Evolutionary conservation across 2,888 invertebrate species (phyloP).

Genomic region (Elegia similella): DNA sequence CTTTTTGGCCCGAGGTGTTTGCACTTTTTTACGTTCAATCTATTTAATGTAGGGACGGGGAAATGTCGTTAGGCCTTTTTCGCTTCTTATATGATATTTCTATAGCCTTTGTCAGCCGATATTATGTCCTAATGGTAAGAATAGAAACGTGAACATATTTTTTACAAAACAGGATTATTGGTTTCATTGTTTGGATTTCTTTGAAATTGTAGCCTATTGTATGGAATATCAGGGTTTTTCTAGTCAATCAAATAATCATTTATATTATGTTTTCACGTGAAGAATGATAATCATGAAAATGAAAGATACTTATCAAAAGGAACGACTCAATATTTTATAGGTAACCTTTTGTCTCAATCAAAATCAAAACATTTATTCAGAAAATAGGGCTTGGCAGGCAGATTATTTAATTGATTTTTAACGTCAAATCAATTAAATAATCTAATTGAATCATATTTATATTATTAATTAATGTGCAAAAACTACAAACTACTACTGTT

Average conservation of each 20-base stretch:
- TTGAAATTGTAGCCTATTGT: neutral
- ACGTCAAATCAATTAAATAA: too few species aligned
- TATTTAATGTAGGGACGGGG: constrained; percentile 38
- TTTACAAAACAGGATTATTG: neutral
- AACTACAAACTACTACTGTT: too few species aligned
- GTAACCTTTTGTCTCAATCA: too few species aligned
- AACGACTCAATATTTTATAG: too few species aligned
- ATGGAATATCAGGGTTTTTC: neutral
- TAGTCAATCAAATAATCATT: neutral
- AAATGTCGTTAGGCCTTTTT: constrained; percentile 30
- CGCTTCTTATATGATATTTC: constrained; percentile 3
- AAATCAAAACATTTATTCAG: too few species aligned
- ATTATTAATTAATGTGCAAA: too few species aligned
- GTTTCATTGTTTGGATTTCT: neutral
- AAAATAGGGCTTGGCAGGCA: too few species aligned
- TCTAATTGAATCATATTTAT: too few species aligned
- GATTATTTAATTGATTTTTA: too few species aligned
- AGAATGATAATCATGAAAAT: too few species aligned
- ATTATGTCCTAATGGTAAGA: constrained; percentile 2
- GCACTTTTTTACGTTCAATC: constrained; percentile 39
- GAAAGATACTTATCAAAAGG: too few species aligned
- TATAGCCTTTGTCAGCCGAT: constrained; percentile 5
- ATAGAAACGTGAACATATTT: neutral
- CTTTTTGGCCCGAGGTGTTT: constrained; percentile 44
- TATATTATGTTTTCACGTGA: too few species aligned